These are phyloP conservation scores for Eudasyphora cyanicolor DNA, from an alignment of 2,888 invertebrate genomes.

Conservation along the genomic window DNA sequence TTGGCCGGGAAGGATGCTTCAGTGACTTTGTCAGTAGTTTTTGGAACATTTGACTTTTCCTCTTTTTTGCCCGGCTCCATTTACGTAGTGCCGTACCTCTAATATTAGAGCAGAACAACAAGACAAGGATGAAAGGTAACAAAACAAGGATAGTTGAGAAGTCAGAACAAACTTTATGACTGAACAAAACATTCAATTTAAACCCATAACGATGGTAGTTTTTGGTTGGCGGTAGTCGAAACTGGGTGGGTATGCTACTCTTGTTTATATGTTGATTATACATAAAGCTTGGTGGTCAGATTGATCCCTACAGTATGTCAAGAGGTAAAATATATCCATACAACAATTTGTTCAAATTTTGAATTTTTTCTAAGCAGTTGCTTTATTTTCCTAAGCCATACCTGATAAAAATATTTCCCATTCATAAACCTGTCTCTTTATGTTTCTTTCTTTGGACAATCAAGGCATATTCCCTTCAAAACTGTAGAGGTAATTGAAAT, in stretches of 20 bases:
- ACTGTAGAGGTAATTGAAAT: background rate
- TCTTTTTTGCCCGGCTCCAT: background rate
- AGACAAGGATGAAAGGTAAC: background rate
- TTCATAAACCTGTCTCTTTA: too few species aligned
- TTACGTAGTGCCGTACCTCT: background rate
- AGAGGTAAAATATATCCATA: too few species aligned
- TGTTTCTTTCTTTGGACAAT: too few species aligned
- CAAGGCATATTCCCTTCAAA: background rate
- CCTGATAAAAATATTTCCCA: too few species aligned
- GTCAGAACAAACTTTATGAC: background rate
- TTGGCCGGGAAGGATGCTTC: slow-evolving; percentile 4
- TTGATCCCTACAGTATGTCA: too few species aligned
- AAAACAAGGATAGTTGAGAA: background rate
- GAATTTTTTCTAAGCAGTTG: too few species aligned
- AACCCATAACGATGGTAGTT: background rate
- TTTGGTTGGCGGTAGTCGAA: background rate
- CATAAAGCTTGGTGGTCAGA: too few species aligned
- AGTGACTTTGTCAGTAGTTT: slow-evolving; percentile 25
- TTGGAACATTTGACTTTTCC: slow-evolving; percentile 6
- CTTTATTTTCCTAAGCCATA: too few species aligned
- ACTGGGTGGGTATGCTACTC: background rate
- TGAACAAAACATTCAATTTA: background rate
- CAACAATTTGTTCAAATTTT: too few species aligned
- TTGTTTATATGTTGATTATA: too few species aligned
- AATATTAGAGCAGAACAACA: background rate